Base-by-base conservation (phyloP, 2,888 invertebrate genomes). In the Sclerodermus sp. region DNA sequence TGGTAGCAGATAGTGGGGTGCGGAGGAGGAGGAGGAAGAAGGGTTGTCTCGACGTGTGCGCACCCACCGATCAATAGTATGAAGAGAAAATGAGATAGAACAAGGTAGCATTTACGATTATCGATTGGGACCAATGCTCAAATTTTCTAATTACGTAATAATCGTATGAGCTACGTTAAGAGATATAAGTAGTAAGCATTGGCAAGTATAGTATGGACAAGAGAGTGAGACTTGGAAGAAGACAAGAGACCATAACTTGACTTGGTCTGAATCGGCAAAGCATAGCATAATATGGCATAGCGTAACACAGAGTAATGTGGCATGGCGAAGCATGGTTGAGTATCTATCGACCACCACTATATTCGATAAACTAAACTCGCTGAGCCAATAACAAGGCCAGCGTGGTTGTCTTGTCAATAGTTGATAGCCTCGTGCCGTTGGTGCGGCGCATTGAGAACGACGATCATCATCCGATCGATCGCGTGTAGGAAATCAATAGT, bases 91-190 rank as follows among this genome's bases (percentile, higher is more conserved):
- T 18, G 17, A 32, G 16, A 31, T 23, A 17, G 29, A 12, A 34
- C 4, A 12, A 13, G 13, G 34, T 8, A 5, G 23, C 23, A 23
- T 66, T 66, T 65, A 66, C 68, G 70, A 70, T 70, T 69, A 70
- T 63, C 60, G 64, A 63, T 59, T 62, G 57, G 60, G 47, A 57
- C 62, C 62, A 66, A 62, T 64, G 68, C 64, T 70, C 68, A 68
- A 74, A 74, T 74, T 74, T 68, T 71, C 72, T 74, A 74, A 74
- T 74, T 73, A 71, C 70, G 67, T 68, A 73, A 73, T 74, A 70
- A 74, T 73, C 73, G 71, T 73, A 68, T 71, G 66, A 66, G 62
- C 70, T 67, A 66, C 67, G 66, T 73, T 70, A 67, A 69, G 68
- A 62, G 55, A 54, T 55, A 51, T 47, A 55, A 52, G 51, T 53